A percentile compares a stretch with the other conserved stretches of the same genome.
Evolutionary conservation across 1,140 invertebrate genomes (phyloP).

Genomic region (Mylabris phalerata): DNA sequence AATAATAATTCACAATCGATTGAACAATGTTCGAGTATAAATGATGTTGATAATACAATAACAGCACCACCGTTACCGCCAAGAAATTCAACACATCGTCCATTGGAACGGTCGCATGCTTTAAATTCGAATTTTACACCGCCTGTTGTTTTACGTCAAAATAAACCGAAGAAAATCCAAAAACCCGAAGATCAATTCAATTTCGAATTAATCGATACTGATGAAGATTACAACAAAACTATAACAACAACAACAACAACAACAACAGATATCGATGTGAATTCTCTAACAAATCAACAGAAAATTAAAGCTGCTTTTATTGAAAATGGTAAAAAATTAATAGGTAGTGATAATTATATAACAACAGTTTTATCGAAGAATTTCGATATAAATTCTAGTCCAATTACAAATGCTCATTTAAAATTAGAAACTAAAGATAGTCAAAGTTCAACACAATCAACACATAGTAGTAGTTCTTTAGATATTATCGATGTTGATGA

Average conservation of each 20-base stretch:
- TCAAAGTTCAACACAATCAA: conserved; percentile 33
- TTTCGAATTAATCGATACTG: conserved; percentile 72
- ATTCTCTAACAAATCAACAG: conserved; percentile 44
- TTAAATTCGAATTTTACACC: conserved; percentile 42
- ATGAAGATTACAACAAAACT: conserved; percentile 45
- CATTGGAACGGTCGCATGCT: conserved; percentile 56
- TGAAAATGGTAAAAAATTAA: conserved; percentile 51
- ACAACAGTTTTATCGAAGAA: conserved; percentile 52
- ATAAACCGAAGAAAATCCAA: conserved; percentile 50
- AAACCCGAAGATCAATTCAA: conserved; percentile 67
- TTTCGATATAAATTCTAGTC: conserved; percentile 43
- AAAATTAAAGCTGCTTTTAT: conserved; percentile 48
- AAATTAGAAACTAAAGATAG: conserved; percentile 35
- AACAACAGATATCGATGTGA: conserved; percentile 20
- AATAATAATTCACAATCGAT: conserved; percentile 33
- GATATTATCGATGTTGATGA: conserved; percentile 24
- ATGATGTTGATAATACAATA: conserved; percentile 18
- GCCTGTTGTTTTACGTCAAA: conserved; percentile 46
- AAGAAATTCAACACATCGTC: conserved; percentile 45
- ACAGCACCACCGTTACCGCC: conserved; percentile 49
- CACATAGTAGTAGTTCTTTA: conserved; percentile 28
- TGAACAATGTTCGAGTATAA: too few relatives aligned
- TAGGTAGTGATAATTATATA: conserved; percentile 60
- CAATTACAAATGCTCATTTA: conserved; percentile 30
- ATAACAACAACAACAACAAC: conserved; percentile 17